Evolutionary conservation across 2,888 invertebrate species (phyloP).

Genomic region (Pollenia griseotomentosa): DNA sequence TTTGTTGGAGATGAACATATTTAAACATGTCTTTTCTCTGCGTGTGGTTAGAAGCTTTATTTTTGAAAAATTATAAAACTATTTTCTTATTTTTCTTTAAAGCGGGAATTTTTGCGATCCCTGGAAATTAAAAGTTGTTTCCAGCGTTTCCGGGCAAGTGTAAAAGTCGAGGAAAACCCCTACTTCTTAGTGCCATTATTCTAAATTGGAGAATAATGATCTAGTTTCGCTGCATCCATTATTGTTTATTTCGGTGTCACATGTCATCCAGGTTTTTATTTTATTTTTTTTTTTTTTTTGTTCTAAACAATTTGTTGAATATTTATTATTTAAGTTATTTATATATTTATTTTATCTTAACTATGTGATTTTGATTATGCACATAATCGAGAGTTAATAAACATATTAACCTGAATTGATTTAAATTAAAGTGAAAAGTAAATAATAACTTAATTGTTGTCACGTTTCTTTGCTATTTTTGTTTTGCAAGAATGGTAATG

Average conservation of each 20-base stretch:
- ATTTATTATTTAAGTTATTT: conserved; percentile 24
- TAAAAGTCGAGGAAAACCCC: too few relatives aligned
- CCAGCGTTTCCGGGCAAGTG: too few relatives aligned
- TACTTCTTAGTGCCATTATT: too few relatives aligned
- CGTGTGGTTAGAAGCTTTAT: too few relatives aligned
- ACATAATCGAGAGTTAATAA: conserved; percentile 31
- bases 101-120: too few relatives aligned
- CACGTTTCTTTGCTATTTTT: conserved; percentile 43
- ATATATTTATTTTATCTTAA: conserved; percentile 36
- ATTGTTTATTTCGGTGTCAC: neutral
- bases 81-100: too few relatives aligned
- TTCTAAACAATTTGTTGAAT: conserved; percentile 37
- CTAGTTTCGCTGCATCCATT: conserved; percentile 44
- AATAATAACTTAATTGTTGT: conserved; percentile 42
- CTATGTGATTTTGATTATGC: conserved; percentile 57
- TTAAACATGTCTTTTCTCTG: too few relatives aligned
- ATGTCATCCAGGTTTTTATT: conserved; percentile 53
- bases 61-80: too few relatives aligned
- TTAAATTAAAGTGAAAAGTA: conserved; percentile 22
- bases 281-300: conserved; percentile 44
- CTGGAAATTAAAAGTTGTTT: too few relatives aligned
- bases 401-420: conserved; percentile 26
- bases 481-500: neutral
- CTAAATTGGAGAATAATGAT: conserved; percentile 8
- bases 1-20: too few relatives aligned